Percentiles rank a stretch among this genome's conserved stretches.
Evolutionary conservation across 2,888 invertebrate species (phyloP).

Genomic region (Sepiola atlantica): DNA sequence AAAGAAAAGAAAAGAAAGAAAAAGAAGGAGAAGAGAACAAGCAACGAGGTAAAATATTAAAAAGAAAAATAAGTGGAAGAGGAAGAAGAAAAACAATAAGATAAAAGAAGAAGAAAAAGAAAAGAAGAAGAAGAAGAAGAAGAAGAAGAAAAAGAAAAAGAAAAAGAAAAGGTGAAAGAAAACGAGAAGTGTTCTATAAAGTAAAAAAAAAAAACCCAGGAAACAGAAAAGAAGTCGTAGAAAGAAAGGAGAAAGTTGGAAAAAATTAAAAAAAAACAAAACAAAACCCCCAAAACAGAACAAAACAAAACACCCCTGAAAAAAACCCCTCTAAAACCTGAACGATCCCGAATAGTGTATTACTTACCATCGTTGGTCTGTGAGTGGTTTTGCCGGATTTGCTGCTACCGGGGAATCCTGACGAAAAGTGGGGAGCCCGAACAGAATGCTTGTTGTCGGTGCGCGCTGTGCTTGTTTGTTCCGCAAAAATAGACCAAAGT

Average conservation of each 20-base stretch:
- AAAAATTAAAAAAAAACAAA: not conserved
- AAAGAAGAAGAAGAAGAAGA: not conserved
- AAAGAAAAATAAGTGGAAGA: not conserved
- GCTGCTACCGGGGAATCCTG: constrained; percentile 9
- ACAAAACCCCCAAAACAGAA: not conserved
- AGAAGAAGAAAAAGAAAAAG: not conserved
- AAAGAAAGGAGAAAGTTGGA: not conserved
- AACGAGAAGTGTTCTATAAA: not conserved
- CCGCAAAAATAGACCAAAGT: not conserved
- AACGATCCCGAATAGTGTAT: too few species aligned
- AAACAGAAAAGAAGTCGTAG: not conserved
- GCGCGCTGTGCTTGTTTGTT: not conserved
- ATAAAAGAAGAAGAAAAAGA: not conserved
- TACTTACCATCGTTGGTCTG: not conserved
- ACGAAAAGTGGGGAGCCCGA: not conserved
- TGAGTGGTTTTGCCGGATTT: not conserved
- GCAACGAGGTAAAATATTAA: not conserved
- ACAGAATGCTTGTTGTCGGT: not conserved
- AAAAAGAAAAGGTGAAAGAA: not conserved
- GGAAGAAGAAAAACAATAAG: too few species aligned
- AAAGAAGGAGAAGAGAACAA: not conserved
- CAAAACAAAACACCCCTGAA: too few species aligned
- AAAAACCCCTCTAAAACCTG: too few species aligned
- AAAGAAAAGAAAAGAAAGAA: not conserved
- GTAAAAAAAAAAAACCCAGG: too few species aligned